Evolutionary conservation across 1,140 invertebrate species (phyloP), one percentile per base, ranked within the genome.

Genomic region (Sycophila sp.): DNA sequence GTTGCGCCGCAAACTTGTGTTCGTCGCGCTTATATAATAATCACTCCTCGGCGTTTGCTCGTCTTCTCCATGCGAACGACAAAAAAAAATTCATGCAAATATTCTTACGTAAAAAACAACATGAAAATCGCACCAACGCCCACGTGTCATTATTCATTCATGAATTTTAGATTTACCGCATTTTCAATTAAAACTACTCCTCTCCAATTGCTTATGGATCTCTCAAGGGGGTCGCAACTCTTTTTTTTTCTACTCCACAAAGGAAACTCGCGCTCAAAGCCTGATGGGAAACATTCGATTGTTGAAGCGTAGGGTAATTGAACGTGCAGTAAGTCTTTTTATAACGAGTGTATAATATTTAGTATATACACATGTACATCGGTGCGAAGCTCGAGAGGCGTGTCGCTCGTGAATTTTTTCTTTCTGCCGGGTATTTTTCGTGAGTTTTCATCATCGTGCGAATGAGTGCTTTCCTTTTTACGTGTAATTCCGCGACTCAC

Each of bases 391-490:
- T n/a, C 26, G 45, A 53, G 40, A 51, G 34, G 55, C 53, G 55
- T 26, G 38, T 42, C 49, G 49, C 28, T 38, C 22, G 64, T 36
- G 38, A 17, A 55, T 66, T 42, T n/a, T 53, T 24, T 32, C 49
- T 40, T 64, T 49, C 40, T n/a, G n/a, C 15, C 6, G 0, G 42
- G 19, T 53, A 2, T 59, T n/a, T n/a, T n/a, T n/a, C n/a, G n/a
- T n/a, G n/a, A n/a, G n/a, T n/a, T n/a, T n/a, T n/a, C n/a, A n/a
- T n/a, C n/a, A n/a, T n/a, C n/a, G n/a, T n/a, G n/a, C n/a, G n/a
- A n/a, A n/a, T n/a, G n/a, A n/a, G n/a, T n/a, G n/a, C n/a, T n/a
- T n/a, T n/a, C n/a, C n/a, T n/a, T n/a, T n/a, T n/a, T n/a, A n/a
- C n/a, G n/a, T n/a, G n/a, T n/a, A n/a, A n/a, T n/a, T n/a, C n/a